Evolutionary conservation across 2,113 vertebrate species (phyloP).

Genomic region (Herpailurus yagouaroundi): DNA sequence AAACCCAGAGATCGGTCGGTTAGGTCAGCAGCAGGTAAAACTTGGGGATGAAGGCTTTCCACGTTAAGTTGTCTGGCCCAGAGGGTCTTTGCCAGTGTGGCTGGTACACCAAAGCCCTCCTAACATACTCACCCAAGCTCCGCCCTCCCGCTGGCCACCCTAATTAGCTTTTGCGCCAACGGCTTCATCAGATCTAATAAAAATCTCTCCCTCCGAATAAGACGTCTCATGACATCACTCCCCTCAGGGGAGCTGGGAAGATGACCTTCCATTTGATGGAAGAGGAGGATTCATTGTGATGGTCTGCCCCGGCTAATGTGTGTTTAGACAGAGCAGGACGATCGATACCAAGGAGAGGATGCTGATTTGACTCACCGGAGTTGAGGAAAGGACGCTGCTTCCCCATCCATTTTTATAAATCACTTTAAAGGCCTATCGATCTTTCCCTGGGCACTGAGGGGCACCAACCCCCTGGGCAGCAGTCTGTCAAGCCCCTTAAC

Average conservation of each 20-base stretch:
- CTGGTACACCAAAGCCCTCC: constrained; percentile 58
- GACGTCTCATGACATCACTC: constrained; percentile 87
- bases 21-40: constrained; percentile 52
- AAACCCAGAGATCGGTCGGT: constrained; percentile 65
- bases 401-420: constrained; percentile 90
- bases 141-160: constrained; percentile 76
- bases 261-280: constrained; percentile 84
- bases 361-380: constrained; percentile 85
- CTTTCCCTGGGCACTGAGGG: constrained; percentile 86
- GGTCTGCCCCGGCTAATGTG: constrained; percentile 84
- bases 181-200: constrained; percentile 84
- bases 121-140: constrained; percentile 59
- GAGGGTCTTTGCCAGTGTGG: constrained; percentile 60
- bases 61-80: constrained; percentile 28
- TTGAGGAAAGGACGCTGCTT: constrained; percentile 86
- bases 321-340: constrained; percentile 81
- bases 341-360: constrained; percentile 85
- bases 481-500: constrained; percentile 56
- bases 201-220: constrained; percentile 78
- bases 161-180: constrained; percentile 85
- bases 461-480: constrained; percentile 82
- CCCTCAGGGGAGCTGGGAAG: constrained; percentile 79
- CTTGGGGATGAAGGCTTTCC: not conserved
- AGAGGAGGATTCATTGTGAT: constrained; percentile 84
- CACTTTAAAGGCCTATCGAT: constrained; percentile 89